These are phyloP conservation scores for Chionis minor DNA, from an alignment of 2,113 vertebrate genomes.

Conservation along the genomic window DNA sequence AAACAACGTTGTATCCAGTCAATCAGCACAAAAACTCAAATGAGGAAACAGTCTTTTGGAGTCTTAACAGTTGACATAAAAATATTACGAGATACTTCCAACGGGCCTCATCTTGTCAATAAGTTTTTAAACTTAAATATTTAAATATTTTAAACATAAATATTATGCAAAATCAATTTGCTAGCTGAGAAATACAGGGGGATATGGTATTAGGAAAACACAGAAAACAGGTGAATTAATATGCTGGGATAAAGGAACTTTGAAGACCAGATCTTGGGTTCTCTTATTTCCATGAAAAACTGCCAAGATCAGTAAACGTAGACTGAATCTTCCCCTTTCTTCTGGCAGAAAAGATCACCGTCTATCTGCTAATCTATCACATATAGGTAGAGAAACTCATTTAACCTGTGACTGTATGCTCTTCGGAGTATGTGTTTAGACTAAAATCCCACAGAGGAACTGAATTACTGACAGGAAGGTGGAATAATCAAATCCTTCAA, in stretches of 20 bases:
- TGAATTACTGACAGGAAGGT: not conserved
- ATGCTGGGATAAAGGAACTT: not conserved
- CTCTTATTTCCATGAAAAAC: not conserved
- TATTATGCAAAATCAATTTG: not conserved
- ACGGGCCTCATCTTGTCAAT: not conserved
- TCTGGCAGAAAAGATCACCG: not conserved
- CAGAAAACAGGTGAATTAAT: not conserved
- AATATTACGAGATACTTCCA: not conserved
- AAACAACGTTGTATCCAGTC: not conserved
- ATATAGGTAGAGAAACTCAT: not conserved
- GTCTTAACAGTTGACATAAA: not conserved
- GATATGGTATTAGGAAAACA: not conserved
- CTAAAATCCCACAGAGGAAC: not conserved
- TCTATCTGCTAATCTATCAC: not conserved
- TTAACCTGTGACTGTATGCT: not conserved
- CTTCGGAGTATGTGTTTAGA: not conserved
- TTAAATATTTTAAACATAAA: too few species aligned
- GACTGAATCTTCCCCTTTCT: not conserved
- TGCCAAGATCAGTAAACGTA: rapidly evolving
- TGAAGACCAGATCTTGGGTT: not conserved
- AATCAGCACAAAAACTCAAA: not conserved
- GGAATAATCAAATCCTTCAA: not conserved
- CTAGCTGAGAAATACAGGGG: not conserved
- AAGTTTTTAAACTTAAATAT: too few species aligned
- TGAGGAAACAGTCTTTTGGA: not conserved